phyloP scores from a whole-genome alignment of 2,888 invertebrate genomes.

The Thalpophila matura region DNA sequence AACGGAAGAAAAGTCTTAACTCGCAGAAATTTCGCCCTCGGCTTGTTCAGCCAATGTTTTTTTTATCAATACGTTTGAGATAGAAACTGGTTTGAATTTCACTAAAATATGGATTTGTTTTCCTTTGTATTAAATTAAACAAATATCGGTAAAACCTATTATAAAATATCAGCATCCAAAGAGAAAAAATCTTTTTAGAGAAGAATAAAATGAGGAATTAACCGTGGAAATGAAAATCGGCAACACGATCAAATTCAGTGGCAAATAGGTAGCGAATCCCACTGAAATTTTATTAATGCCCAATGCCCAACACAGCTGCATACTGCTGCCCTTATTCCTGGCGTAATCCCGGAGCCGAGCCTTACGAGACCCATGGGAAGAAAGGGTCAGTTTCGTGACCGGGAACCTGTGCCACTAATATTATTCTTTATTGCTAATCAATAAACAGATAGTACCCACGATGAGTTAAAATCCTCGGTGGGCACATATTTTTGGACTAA shows the following conservation, averaged over 20 bases:
- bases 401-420: constrained; percentile 36
- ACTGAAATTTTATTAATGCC: constrained; percentile 34
- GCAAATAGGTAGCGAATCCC: constrained; percentile 23
- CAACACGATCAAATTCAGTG: not conserved
- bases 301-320: constrained; percentile 50
- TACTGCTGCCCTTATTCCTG: constrained; percentile 16
- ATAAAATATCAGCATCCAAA: no score
- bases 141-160: no score
- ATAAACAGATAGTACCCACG: constrained; percentile 35
- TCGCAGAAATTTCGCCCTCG: constrained; percentile 58
- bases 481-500: constrained; percentile 31
- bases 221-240: not conserved
- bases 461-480: constrained; percentile 28
- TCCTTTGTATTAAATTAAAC: not conserved
- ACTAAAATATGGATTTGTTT: not conserved
- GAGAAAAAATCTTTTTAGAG: not conserved
- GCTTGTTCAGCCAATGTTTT: constrained; percentile 57
- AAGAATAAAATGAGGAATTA: not conserved
- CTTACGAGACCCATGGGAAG: constrained; percentile 50
- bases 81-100: constrained; percentile 27
- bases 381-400: constrained; percentile 28
- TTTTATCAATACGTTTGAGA: constrained; percentile 51
- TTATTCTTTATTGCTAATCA: constrained; percentile 50
- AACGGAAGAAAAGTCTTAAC: constrained; percentile 67
- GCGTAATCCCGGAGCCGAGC: constrained; percentile 41